Percentiles rank a stretch among this genome's conserved stretches.
Evolutionary conservation across 1,140 invertebrate species (phyloP).

Genomic region (Battus philenor): DNA sequence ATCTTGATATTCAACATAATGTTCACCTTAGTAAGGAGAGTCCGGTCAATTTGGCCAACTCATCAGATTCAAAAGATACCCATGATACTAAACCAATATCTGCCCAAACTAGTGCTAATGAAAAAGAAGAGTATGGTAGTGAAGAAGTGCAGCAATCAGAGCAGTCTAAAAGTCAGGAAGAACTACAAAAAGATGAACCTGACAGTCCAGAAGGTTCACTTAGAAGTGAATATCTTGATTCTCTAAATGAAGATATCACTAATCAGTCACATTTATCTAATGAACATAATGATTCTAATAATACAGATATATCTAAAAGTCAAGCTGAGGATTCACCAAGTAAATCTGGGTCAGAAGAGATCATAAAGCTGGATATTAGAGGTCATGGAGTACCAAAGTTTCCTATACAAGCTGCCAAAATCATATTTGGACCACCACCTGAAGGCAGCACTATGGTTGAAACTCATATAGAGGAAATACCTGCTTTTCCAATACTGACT

Average conservation of each 20-base stretch:
- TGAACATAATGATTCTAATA: constrained; percentile 21
- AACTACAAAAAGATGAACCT: constrained; percentile 7
- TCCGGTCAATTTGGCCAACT: constrained; percentile 50
- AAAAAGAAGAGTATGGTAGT: constrained; percentile 41
- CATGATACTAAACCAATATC: constrained; percentile 30
- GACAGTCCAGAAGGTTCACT: constrained; percentile 36
- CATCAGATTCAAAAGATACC: constrained; percentile 53
- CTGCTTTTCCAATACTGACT: constrained; percentile 51
- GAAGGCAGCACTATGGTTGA: constrained; percentile 43
- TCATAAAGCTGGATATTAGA: constrained; percentile 71
- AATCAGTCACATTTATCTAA: constrained; percentile 26
- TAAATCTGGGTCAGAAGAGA: constrained; percentile 57
- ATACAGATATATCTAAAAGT: constrained; percentile 21
- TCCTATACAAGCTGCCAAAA: constrained; percentile 50
- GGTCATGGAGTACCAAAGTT: constrained; percentile 57
- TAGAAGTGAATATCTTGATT: constrained; percentile 54
- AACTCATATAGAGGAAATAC: constrained; percentile 37
- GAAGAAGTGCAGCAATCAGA: constrained; percentile 24
- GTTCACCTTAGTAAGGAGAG: constrained; percentile 60
- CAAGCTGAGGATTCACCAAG: constrained; percentile 26
- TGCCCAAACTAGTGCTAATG: constrained; percentile 17
- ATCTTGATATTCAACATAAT: constrained; percentile 40
- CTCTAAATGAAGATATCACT: constrained; percentile 47
- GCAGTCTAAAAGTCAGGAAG: not conserved
- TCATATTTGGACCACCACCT: constrained; percentile 64